phyloP scores from a whole-genome alignment of 2,113 vertebrate species.

The Taurulus bubalis region DNA sequence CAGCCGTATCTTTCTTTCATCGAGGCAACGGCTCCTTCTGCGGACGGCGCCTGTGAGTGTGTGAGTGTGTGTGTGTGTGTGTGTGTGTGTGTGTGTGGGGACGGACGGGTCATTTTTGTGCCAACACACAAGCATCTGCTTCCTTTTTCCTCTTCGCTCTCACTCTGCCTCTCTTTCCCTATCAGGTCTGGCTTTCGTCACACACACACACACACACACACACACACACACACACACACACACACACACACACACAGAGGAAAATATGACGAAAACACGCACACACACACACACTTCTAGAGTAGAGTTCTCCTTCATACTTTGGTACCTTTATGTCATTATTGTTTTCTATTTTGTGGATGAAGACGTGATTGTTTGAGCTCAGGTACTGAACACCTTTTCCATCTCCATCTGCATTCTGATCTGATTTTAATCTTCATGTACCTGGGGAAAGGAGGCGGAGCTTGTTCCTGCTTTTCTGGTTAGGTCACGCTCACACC shows the following conservation, averaged over 20 bases:
- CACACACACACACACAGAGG: not conserved
- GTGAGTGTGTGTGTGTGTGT: conserved; percentile 22
- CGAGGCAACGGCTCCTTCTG: conserved; percentile 56
- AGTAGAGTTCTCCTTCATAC: conserved; percentile 3
- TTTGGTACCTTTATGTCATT: not conserved
- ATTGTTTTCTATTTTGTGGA: not conserved
- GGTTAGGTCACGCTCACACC: not conserved
- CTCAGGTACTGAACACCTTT: too few species aligned
- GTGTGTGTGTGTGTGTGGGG: conserved; percentile 23
- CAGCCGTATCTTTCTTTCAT: conserved; percentile 43
- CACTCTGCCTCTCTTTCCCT: conserved; percentile 43
- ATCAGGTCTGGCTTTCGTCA: conserved; percentile 67
- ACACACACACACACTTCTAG: too few species aligned
- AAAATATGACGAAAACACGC: conserved; percentile 28
- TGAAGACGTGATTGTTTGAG: not conserved
- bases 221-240: conserved; percentile 5
- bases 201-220: conserved; percentile 25
- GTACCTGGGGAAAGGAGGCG: not conserved
- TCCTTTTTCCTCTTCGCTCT: conserved; percentile 72
- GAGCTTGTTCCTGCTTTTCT: not conserved
- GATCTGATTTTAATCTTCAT: not conserved
- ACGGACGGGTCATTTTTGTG: conserved; percentile 54
- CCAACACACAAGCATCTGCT: conserved; percentile 79
- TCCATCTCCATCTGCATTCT: not conserved
- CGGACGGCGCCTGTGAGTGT: conserved; percentile 6